These are phyloP conservation scores for Smutsia gigantea DNA, from an alignment of 2,797 vertebrate species.

Conservation along the genomic window DNA sequence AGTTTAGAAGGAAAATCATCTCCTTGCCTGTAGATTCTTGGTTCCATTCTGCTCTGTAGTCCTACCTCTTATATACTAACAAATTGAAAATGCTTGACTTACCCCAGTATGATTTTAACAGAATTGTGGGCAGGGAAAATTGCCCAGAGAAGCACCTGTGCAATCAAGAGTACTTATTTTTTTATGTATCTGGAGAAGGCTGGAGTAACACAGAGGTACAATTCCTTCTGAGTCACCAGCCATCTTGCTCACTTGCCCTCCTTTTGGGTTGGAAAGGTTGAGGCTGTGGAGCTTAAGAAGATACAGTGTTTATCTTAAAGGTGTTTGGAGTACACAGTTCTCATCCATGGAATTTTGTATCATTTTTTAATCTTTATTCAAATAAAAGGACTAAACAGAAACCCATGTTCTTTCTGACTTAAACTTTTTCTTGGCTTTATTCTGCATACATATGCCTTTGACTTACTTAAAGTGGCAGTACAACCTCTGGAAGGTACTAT, in stretches of 20 bases:
- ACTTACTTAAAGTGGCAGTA: slow-evolving; percentile 41
- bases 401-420: slow-evolving; percentile 34
- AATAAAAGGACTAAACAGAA: neutral
- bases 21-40: neutral
- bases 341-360: neutral
- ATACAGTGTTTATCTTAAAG: neutral
- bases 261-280: slow-evolving; percentile 28
- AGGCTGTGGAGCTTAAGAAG: slow-evolving; percentile 28
- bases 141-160: neutral
- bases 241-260: neutral
- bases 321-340: neutral
- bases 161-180: slow-evolving; percentile 30
- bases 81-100: slow-evolving; percentile 47
- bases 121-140: slow-evolving; percentile 10
- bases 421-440: slow-evolving; percentile 32
- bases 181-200: neutral
- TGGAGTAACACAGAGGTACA: neutral
- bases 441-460: slow-evolving; percentile 13
- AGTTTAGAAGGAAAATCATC: slow-evolving; percentile 23
- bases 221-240: neutral
- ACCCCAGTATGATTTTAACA: neutral
- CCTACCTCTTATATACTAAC: slow-evolving; percentile 46
- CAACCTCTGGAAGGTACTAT: slow-evolving; percentile 40
- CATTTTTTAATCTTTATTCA: neutral
- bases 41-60: slow-evolving; percentile 48